Evolutionary conservation across 2,113 vertebrate genomes (phyloP), one percentile per base, ranked within the genome.

Genomic region (Balaenoptera acutorostrata): DNA sequence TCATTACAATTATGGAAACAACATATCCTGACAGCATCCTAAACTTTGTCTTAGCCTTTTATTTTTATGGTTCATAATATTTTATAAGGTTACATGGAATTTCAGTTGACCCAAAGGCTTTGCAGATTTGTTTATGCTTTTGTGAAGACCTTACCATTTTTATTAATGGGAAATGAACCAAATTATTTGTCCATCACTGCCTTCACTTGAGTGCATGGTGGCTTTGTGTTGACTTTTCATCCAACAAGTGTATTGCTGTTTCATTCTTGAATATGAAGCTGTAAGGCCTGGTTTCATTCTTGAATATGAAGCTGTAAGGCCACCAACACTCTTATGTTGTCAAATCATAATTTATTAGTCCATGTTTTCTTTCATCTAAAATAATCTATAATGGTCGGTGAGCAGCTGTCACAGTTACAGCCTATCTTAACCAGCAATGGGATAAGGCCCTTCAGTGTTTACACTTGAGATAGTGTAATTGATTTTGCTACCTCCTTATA

Each of bases 281-380:
- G 20, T n/a, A 52, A 95, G 52, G 33, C 7, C 23, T 94, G 81
- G 13, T 85, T 41, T 95, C 52, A 69, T 66, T 92, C 36, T 90
- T 93, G 31, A 96, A 9, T 82, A 94, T 33, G 49, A 69, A 18
- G 44, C 29, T 52, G 20, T n/a, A 52, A 95, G 52, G 33, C 7
- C 23, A 39, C n/a, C 20, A 68, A 74, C 1, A 14, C 36, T 87
- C 46, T 17, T 55, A 5, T 39, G 29, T 49, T 88, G 61, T 88
- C 78, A 96, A 69, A 44, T 49, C 68, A 72, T 82, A 39, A 84
- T 78, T 84, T 64, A 93, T 75, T 72, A 57, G 46, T 77, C 84
- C 71, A 64, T 78, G 77, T 88, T 93, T 85, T 94, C 80, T 95
- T 96, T 94, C 91, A 93, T 74, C 18, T 88, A 86, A 72, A 94